phyloP scores from a whole-genome alignment of 2,888 invertebrate genomes.

The Melikaiella ostensackeni region DNA sequence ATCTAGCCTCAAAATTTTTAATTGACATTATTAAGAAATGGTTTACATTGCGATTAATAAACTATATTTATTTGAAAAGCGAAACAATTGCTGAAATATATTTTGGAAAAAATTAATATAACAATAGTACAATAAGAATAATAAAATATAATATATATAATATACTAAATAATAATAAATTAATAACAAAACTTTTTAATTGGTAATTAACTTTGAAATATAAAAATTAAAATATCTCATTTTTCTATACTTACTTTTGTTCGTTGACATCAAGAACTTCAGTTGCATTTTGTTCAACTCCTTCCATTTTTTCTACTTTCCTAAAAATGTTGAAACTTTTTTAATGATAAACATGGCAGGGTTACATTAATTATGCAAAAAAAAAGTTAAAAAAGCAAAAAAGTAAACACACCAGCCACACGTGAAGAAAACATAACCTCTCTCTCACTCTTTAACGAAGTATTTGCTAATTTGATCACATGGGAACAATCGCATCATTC shows the following conservation, averaged over 20 bases:
- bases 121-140: no score
- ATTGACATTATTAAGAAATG: neutral
- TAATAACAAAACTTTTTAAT: neutral
- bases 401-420: no score
- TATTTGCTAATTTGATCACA: no score
- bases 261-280: neutral
- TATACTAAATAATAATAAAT: no score
- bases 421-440: no score
- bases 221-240: neutral
- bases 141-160: no score
- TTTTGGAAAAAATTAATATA: neutral
- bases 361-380: no score
- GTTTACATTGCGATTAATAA: neutral
- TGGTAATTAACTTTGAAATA: neutral
- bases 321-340: neutral
- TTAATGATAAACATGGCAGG: neutral
- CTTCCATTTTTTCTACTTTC: constrained; percentile 1
- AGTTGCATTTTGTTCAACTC: neutral
- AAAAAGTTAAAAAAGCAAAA: no score
- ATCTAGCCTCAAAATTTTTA: neutral
- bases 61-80: no score
- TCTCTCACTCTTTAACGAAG: no score
- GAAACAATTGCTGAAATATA: neutral
- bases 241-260: neutral
- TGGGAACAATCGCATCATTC: no score